A percentile compares a stretch with the other conserved stretches of the same genome.
These are phyloP conservation scores for Cyclargus thomasi DNA, from an alignment of 1,140 invertebrate genomes.

Conservation along the genomic window DNA sequence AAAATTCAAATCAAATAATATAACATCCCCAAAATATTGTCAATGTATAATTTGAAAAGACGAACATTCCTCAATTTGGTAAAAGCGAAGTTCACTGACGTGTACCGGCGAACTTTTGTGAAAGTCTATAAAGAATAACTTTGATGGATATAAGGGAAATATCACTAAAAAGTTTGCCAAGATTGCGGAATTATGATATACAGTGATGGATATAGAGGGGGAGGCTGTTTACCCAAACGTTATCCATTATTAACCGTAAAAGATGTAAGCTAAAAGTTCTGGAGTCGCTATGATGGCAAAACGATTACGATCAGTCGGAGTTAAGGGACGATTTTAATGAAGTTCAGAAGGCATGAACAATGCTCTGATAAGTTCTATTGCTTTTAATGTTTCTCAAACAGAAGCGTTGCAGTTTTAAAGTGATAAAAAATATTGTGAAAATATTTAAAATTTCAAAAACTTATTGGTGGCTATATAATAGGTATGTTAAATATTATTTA, in stretches of 20 bases:
- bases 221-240: constrained; percentile 15
- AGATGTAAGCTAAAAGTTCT: constrained; percentile 16
- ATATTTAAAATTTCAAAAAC: no score
- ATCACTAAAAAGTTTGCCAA: constrained; percentile 14
- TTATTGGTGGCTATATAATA: no score
- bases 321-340: background rate
- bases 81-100: constrained; percentile 4
- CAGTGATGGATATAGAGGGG: constrained; percentile 15
- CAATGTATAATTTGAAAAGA: background rate
- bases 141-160: constrained; percentile 14
- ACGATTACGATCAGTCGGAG: constrained; percentile 2
- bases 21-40: background rate
- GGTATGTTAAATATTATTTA: no score
- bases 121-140: constrained; percentile 14
- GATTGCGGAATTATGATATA: constrained; percentile 14
- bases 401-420: no score
- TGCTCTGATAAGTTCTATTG: no score
- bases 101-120: constrained; percentile 8
- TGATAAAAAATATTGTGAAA: no score
- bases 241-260: constrained; percentile 24
- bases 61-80: background rate
- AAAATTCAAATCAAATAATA: no score
- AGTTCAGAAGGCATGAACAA: background rate
- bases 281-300: background rate
- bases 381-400: no score